Evolutionary conservation across 2,888 invertebrate genomes (phyloP), one percentile per base, ranked within the genome.

Genomic region (Auanema sp.): DNA sequence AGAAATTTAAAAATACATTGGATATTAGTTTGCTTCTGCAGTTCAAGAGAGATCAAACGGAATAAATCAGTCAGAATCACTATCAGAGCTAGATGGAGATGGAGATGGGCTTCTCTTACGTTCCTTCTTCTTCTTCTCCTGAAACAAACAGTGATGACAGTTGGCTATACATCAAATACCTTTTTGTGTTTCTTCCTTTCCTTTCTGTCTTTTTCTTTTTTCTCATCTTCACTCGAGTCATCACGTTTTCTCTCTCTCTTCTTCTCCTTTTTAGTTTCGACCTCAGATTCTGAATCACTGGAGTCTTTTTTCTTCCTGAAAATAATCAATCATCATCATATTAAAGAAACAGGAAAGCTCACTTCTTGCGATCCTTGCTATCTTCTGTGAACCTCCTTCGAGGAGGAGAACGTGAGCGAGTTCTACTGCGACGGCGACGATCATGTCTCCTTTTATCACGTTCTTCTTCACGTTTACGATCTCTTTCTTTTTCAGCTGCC

Each of bases 111-210:
- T 66, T 21, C 71, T 60, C 56, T 66, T 71, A 21, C 72, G 66
- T 43, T 72, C 69, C 58, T 70, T 71, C 64, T 71, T 68, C 66
- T 72, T 72, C 61, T 72, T 72, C n/a, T 72, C 72, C 69, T 71
- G 60, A 58, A 71, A 71, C 14, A 56, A 53, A 16, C 3, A 57
- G 14, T 23, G 47, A 50, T 56, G 33, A 43, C n/a, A 8, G 14
- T 10, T 44, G 23, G 41, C 24, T 16, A 18, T 18, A 64, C 14
- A 24, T 10, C 14, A 53, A n/a, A 24, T 52, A 67, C 71, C 66
- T 74, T 74, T 56, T 69, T 74, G 56, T 74, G 68, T 54, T 75
- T 71, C 61, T 69, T 75, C 57, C 69, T 68, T 60, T 71, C 62
- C 54, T 64, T 54, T 56, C 42, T 58, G 25, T 56, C 62, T 33